These are phyloP conservation scores for Lepidurus arcticus DNA, from an alignment of 1,140 invertebrate genomes.

Conservation along the genomic window DNA sequence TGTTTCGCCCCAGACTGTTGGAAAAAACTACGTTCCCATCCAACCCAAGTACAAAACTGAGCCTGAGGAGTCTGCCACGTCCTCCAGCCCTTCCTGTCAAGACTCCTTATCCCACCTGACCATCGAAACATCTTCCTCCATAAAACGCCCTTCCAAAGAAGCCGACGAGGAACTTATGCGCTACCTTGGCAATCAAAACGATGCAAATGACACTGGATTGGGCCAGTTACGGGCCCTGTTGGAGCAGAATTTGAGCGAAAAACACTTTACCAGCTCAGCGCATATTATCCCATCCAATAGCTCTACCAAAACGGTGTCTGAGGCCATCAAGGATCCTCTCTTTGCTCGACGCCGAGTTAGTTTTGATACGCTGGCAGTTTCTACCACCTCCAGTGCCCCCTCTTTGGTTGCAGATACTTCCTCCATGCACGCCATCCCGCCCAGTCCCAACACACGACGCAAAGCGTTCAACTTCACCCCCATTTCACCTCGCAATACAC, in stretches of 20 bases:
- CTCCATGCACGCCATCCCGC: conserved; percentile 44
- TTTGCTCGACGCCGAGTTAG: conserved; percentile 52
- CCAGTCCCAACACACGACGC: conserved; percentile 58
- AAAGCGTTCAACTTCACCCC: conserved; percentile 77
- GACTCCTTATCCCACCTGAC: conserved; percentile 52
- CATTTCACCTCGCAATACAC: conserved; percentile 61
- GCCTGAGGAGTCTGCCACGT: conserved; percentile 67
- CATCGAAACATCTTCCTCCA: not conserved
- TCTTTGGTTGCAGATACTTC: not conserved
- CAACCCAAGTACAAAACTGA: conserved; percentile 46
- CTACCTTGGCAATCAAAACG: conserved; percentile 62
- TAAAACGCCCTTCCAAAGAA: conserved; percentile 48
- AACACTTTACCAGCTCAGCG: not conserved
- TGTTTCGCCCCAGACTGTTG: conserved; percentile 22
- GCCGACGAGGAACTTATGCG: conserved; percentile 70
- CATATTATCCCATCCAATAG: conserved; percentile 32
- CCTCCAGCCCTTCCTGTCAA: conserved; percentile 64
- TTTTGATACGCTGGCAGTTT: conserved; percentile 50
- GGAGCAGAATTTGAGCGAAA: conserved; percentile 55
- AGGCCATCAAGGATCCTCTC: conserved; percentile 37
- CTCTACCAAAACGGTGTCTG: conserved; percentile 18
- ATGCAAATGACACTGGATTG: conserved; percentile 46
- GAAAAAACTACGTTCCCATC: conserved; percentile 49
- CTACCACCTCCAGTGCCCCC: conserved; percentile 21
- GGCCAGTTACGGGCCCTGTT: conserved; percentile 64